phyloP scores from a whole-genome alignment of 1,140 invertebrate species.

The Medauroidea extradentata region DNA sequence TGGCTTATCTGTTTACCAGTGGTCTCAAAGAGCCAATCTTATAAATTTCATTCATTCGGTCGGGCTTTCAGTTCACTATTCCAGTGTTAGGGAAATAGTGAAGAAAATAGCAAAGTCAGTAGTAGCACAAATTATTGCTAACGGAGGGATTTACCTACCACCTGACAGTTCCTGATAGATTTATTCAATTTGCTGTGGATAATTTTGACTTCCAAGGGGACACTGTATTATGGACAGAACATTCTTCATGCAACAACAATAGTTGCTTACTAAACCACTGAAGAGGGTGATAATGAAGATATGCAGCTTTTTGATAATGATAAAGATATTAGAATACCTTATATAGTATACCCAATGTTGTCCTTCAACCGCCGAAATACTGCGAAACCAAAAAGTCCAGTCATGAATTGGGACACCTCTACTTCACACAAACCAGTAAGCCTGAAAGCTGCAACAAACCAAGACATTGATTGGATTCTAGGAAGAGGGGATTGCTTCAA shows the following conservation, averaged over 20 bases:
- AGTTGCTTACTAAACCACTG: conserved; percentile 2
- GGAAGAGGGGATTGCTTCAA: neutral
- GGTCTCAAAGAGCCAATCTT: neutral
- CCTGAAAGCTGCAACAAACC: conserved; percentile 1
- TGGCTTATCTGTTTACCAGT: conserved; percentile 1
- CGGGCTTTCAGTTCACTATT: conserved; percentile 3
- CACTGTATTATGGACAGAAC: neutral
- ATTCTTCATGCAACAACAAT: conserved; percentile 5
- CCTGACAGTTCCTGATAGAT: neutral
- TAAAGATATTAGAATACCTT: no score
- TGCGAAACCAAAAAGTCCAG: no score
- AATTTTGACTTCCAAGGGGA: conserved; percentile 1
- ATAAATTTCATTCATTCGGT: neutral
- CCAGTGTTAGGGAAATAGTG: conserved; percentile 1
- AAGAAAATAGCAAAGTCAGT: conserved; percentile 1
- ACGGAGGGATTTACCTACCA: conserved; percentile 5
- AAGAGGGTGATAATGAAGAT: conserved; percentile 1
- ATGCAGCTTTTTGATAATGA: no score
- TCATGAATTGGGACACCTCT: no score
- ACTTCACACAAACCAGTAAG: neutral
- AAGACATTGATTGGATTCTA: conserved; percentile 4
- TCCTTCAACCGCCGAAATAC: no score
- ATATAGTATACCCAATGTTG: no score
- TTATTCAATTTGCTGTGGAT: conserved; percentile 6
- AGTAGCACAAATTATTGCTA: neutral